A percentile compares a stretch with the other conserved stretches of the same genome.
These are phyloP conservation scores for Platerodrilus igneus DNA, from an alignment of 2,888 invertebrate species.

Conservation along the genomic window DNA sequence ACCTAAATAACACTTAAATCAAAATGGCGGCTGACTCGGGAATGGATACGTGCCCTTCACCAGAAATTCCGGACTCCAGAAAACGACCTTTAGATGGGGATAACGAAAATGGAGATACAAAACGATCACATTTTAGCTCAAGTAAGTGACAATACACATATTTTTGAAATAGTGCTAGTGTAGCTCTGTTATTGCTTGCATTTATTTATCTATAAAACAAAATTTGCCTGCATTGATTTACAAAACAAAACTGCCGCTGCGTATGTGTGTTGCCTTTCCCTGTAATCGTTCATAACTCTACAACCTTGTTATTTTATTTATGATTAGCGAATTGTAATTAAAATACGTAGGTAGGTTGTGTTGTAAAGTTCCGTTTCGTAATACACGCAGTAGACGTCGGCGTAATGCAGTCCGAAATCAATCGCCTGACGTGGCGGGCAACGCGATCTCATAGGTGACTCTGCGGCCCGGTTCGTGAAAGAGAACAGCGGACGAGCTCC, in stretches of 20 bases:
- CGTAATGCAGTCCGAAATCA: constrained; percentile 20
- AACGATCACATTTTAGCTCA: constrained; percentile 87
- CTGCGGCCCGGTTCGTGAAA: constrained; percentile 25
- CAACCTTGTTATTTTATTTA: too few species aligned
- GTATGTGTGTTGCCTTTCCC: too few species aligned
- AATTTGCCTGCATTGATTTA: too few species aligned
- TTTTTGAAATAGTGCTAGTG: too few species aligned
- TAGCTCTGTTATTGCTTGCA: too few species aligned
- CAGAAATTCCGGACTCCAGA: constrained; percentile 86
- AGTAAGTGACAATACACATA: too few species aligned
- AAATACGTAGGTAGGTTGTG: too few species aligned
- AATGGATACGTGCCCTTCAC: constrained; percentile 92
- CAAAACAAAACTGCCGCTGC: too few species aligned
- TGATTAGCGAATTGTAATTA: too few species aligned
- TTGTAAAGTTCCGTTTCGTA: too few species aligned
- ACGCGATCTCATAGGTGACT: constrained; percentile 19
- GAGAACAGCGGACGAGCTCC: constrained; percentile 20
- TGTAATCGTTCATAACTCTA: too few species aligned
- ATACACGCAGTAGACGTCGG: constrained; percentile 18
- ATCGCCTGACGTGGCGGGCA: constrained; percentile 24
- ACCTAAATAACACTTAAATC: constrained; percentile 32
- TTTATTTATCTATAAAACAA: too few species aligned
- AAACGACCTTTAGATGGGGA: constrained; percentile 85
- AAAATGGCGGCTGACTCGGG: constrained; percentile 90
- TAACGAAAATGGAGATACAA: constrained; percentile 82